These are phyloP conservation scores for Lithophane semibrunnea DNA, from an alignment of 2,888 invertebrate species.

Conservation along the genomic window DNA sequence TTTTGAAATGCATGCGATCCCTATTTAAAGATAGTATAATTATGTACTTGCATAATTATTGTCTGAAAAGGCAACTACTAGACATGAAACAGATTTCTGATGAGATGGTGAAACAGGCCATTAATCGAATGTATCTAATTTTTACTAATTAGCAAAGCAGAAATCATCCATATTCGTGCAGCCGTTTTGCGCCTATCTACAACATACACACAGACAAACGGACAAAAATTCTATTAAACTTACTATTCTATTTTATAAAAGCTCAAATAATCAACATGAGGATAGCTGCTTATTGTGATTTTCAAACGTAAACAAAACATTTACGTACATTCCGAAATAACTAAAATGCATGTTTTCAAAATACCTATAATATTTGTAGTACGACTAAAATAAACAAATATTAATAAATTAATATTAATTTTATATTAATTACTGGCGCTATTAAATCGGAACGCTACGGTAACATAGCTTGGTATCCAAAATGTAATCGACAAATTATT, in stretches of 20 bases:
- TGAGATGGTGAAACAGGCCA: too few species aligned
- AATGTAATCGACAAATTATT: slow-evolving; percentile 12
- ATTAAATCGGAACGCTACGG: neutral
- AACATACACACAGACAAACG: too few species aligned
- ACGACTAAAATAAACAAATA: neutral
- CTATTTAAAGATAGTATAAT: too few species aligned
- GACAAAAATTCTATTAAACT: too few species aligned
- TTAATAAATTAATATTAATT: neutral
- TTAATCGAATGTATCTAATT: too few species aligned
- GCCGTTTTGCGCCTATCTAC: too few species aligned
- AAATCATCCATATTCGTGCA: too few species aligned
- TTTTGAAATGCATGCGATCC: neutral
- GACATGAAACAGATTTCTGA: too few species aligned
- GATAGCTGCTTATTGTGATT: neutral
- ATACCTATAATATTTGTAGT: neutral
- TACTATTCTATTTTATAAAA: neutral
- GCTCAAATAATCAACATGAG: too few species aligned
- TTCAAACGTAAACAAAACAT: slow-evolving; percentile 4
- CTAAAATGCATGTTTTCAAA: neutral
- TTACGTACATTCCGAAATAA: neutral
- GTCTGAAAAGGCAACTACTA: neutral
- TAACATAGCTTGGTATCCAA: slow-evolving; percentile 8
- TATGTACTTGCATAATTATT: neutral
- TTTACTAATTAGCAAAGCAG: too few species aligned
- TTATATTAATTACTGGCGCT: neutral